phyloP scores from a whole-genome alignment of 2,113 vertebrate genomes.

The Podarcis cretensis region DNA sequence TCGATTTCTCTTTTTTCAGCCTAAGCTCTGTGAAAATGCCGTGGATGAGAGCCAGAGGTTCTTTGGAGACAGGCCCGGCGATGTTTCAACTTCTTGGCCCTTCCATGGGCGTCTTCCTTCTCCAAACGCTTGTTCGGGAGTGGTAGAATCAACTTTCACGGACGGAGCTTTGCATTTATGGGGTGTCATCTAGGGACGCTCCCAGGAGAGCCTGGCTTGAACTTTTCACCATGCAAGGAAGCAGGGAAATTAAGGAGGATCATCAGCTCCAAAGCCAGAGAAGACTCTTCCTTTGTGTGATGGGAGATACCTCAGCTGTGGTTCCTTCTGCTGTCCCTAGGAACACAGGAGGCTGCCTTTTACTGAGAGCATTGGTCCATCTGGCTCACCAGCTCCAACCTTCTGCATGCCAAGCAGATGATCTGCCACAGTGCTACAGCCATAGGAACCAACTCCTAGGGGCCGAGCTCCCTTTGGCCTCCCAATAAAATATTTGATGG shows the following conservation, averaged over 20 bases:
- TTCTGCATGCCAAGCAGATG: too few species aligned
- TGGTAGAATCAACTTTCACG: neutral
- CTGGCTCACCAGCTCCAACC: too few species aligned
- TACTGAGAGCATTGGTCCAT: too few species aligned
- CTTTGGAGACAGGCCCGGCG: neutral
- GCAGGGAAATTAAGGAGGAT: neutral
- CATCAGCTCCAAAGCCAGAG: neutral
- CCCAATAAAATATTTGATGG: too few species aligned
- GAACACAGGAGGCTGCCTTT: too few species aligned
- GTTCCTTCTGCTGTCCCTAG: neutral
- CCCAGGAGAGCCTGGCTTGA: neutral
- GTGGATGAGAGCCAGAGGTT: slow-evolving; percentile 38
- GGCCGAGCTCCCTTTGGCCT: too few species aligned
- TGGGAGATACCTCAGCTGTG: neutral
- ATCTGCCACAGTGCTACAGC: too few species aligned
- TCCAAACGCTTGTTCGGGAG: slow-evolving; percentile 27
- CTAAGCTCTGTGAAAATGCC: slow-evolving; percentile 45
- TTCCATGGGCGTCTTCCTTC: slow-evolving; percentile 16
- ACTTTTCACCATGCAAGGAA: slow-evolving; percentile 1
- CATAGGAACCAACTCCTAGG: too few species aligned
- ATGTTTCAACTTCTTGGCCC: slow-evolving; percentile 34
- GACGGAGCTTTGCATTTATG: neutral
- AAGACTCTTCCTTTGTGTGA: neutral
- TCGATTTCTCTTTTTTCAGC: neutral
- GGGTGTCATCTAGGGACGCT: neutral